Evolutionary conservation across 2,113 vertebrate genomes (phyloP), one percentile per base, ranked within the genome.

Genomic region (Trichomycterus rosablanca): DNA sequence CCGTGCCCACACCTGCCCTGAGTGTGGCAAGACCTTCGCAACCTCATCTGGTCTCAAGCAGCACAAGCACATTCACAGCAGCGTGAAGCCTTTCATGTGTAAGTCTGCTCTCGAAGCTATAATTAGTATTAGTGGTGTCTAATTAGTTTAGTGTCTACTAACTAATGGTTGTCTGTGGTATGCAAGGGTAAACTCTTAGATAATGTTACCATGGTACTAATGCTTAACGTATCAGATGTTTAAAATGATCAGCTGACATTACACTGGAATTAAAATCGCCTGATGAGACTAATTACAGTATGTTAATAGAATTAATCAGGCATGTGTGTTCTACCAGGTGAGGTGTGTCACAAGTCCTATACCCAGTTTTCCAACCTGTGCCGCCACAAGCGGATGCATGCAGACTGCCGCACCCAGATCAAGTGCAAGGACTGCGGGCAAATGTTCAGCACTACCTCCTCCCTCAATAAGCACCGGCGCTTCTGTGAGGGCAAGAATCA

Each of bases 281-380:
- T 45, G 26, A 48, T 65, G 53, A 56, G 61, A 53, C 78, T 81
- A 74, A 80, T 82, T 78, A 82, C 82, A 86, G 82, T 86, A 84
- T 87, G 85, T 86, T 84, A 86, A 86, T 83, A 82, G 82, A 82
- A 84, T 86, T 89, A 88, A 88, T 84, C 82, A 86, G 84, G 83
- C 84, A 82, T 83, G 66, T 75, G 44, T 87, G 67, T 73, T 65
- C 81, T 84, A 90, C 74, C 87, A 99, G 96, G 96, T 82, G 96
- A 99, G 88, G 96, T 99, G 88, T 99, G 96, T 90, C 96, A 97
- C 89, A 99, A 99, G 74, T 99, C 96, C 74, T 99, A 99, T 90
- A 99, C 96, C 54, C 95, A 99, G 86, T 99, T 99, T 91, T 99
- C 96, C 89, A 99, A 99, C 90, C 95, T 99, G 73, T 99, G 96